A percentile compares a stretch with the other conserved stretches of the same genome.
phyloP scores from a whole-genome alignment of 2,113 vertebrate species.

The Prunella fulvescens region DNA sequence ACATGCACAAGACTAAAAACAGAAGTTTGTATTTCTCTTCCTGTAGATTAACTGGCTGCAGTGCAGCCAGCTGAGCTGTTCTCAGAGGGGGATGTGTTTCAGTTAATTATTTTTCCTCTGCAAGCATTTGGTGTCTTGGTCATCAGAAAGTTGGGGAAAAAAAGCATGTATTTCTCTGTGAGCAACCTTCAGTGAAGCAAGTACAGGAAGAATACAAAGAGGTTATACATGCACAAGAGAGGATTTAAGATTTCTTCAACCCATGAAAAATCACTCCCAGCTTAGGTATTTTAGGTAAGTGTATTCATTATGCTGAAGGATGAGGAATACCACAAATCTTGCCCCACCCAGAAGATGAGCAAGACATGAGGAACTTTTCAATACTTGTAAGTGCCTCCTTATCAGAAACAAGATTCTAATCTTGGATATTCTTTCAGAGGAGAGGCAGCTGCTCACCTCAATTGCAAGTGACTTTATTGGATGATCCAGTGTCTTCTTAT shows the following conservation, averaged over 20 bases:
- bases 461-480: background rate
- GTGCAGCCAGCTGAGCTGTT: background rate
- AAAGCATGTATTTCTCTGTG: background rate
- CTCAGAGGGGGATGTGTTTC: background rate
- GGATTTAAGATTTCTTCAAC: constrained; percentile 5
- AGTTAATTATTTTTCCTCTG: background rate
- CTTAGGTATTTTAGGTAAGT: background rate
- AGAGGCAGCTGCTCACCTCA: background rate
- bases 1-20: background rate
- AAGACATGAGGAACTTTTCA: background rate
- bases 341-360: background rate
- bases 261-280: background rate
- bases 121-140: background rate
- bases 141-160: background rate
- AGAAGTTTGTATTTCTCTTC: background rate
- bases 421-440: background rate
- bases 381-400: background rate
- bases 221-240: background rate
- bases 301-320: background rate
- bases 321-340: background rate
- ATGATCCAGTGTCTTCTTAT: background rate
- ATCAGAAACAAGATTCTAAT: background rate
- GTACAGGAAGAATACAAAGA: background rate
- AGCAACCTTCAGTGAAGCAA: background rate
- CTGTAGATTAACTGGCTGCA: background rate